Base-by-base conservation (phyloP, 2,888 invertebrate species). In the Dexiosoma caninum region DNA sequence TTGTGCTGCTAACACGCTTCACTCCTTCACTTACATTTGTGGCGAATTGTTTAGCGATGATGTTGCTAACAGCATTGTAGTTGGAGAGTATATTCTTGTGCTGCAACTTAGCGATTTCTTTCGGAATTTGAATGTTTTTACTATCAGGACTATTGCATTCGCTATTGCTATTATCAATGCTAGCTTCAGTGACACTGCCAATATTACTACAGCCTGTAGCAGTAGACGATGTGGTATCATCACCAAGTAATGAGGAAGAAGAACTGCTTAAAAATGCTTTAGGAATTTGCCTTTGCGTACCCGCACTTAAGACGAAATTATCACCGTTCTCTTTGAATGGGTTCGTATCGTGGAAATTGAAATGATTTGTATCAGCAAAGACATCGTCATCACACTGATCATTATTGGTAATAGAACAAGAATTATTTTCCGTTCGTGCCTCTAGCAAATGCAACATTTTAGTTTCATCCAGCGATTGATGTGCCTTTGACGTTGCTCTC, bases 401-500 rank as follows among this genome's bases (percentile, higher is more conserved):
- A 71, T 83, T 27, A 84, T 84, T 80, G 14, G 72, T 53, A 5
- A 64, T 62, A 9, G 74, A 69, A 27, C n/a, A 19, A 27, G 62
- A 46, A 0, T 32, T 23, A 44, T 66, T 60, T 85, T 85, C 85
- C 37, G 83, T 10, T 69, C 72, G 76, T 0, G 86, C 85, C n/a
- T 89, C 88, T 74, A 90, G 85, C 1, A 90, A 76, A 60, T 87
- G 86, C 30, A 89, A 66, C 86, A 90, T 89, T 83, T 90, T 91
- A 0, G 93, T 91, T 84, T 94, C 94, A 84, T 94, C 94, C 83
- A 94, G 89, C 85, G 94, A 94, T 89, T 93, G 93, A 85, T 93
- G 94, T 83, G 93, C 93, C 85, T 93, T 92, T 60, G 92, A 91
- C 78, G 92, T 91, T 85, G 92, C 91, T 1, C 86, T 85, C 1